Evolutionary conservation across 2,113 vertebrate genomes (phyloP).

Genomic region (Oplegnathus fasciatus): DNA sequence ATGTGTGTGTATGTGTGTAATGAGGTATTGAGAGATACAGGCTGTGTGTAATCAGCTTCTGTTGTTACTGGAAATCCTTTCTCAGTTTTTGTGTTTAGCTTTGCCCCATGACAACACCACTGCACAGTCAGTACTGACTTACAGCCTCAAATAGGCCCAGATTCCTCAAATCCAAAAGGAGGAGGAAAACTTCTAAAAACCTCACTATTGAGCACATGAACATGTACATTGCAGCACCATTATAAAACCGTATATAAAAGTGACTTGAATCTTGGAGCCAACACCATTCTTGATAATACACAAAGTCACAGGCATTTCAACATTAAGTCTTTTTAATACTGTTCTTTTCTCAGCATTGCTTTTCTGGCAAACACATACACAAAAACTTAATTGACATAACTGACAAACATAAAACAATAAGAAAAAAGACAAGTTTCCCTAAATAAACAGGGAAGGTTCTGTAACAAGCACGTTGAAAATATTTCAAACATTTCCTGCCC

Average conservation of each 20-base stretch:
- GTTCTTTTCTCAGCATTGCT: slow-evolving; percentile 65
- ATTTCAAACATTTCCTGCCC: slow-evolving; percentile 71
- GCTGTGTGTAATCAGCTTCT: slow-evolving; percentile 25
- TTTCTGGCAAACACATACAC: slow-evolving; percentile 57
- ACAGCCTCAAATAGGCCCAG: neutral
- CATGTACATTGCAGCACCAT: neutral
- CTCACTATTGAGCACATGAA: neutral
- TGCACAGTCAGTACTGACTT: neutral
- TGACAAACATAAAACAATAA: slow-evolving; percentile 56
- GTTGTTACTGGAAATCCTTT: slow-evolving; percentile 44
- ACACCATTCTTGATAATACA: slow-evolving; percentile 3
- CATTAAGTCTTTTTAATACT: slow-evolving; percentile 76
- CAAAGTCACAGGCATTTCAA: slow-evolving; percentile 22
- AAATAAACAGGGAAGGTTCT: slow-evolving; percentile 68
- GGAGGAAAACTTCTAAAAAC: too few species aligned
- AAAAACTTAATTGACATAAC: slow-evolving; percentile 44
- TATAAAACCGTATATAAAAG: neutral
- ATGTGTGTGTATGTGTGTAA: slow-evolving; percentile 34
- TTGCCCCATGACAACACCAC: neutral
- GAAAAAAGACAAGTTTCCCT: slow-evolving; percentile 58
- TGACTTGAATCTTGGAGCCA: neutral
- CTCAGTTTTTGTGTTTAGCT: slow-evolving; percentile 16
- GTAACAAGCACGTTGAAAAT: slow-evolving; percentile 59
- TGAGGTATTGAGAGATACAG: slow-evolving; percentile 41
- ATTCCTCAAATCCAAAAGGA: slow-evolving; percentile 36